A percentile compares a stretch with the other conserved stretches of the same genome.
Evolutionary conservation across 2,888 invertebrate species (phyloP).

Genomic region (Clitarchus hookeri): DNA sequence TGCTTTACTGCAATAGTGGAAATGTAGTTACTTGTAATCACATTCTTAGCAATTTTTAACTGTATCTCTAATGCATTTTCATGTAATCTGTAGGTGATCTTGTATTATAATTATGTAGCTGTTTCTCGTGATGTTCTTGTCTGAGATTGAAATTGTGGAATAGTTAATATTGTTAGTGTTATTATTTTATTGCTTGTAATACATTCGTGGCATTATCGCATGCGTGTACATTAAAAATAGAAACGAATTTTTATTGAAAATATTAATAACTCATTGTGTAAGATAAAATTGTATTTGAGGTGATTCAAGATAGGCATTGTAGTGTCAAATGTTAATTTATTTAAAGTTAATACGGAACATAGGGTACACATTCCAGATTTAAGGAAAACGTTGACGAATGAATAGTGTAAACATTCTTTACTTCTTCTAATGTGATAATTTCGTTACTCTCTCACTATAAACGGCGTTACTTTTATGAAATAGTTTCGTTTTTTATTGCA

Average conservation of each 20-base stretch:
- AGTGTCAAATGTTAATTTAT: not conserved
- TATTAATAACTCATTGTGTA: not conserved
- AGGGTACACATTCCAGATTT: constrained; percentile 3
- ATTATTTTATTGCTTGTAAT: not conserved
- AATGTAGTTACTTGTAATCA: not conserved
- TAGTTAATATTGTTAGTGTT: not conserved
- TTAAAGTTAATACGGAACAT: not conserved
- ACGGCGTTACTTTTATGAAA: too few species aligned
- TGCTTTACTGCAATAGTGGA: not conserved
- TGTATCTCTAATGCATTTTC: not conserved
- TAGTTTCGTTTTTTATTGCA: too few species aligned
- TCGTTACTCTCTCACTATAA: too few species aligned
- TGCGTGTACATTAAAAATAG: not conserved
- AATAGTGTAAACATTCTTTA: too few species aligned
- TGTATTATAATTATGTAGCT: constrained; percentile 1
- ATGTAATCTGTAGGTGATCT: not conserved
- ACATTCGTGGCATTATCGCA: not conserved
- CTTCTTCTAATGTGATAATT: too few species aligned
- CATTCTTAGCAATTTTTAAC: not conserved
- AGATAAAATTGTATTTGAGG: not conserved
- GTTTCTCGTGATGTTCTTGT: not conserved
- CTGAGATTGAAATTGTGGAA: not conserved
- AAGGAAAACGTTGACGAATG: not conserved
- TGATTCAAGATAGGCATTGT: not conserved
- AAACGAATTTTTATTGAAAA: not conserved